Base-by-base conservation (phyloP, 1,140 invertebrate genomes). In the Neodiprion pinetum region DNA sequence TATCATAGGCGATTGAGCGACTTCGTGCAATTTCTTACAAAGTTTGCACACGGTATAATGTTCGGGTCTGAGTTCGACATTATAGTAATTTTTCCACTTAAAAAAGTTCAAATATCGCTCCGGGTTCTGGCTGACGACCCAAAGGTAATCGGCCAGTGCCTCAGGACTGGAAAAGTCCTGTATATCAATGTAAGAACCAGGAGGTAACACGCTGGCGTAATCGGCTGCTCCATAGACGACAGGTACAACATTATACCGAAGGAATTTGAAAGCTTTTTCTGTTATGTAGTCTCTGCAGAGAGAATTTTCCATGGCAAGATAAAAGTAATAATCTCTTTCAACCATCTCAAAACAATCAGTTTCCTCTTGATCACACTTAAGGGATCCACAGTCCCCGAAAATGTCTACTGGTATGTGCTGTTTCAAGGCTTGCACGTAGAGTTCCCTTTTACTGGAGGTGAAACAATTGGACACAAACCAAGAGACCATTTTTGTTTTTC, bases 381-480 rank as follows among this genome's bases (percentile, higher is more conserved):
- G 47, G 5, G 75, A 73, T 12, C 89, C 89, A 85, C 93, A 95
- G 0, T 76, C 77, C 11, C 94, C 94, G 79, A 90, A 94, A 9
- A 93, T 88, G 82, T 94, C 92, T 0, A 94, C 86, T 2, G 82
- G 67, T 67, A 94, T 88, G 75, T 89, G 84, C 69, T 89, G 82
- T 67, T 86, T 75, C 4, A 94, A 80, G 75, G 91, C 78, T 17
- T 80, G 75, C 0, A 89, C 91, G 77, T 90, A 92, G 0, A 82
- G 53, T 77, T 91, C 84, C 47, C 93, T 79, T 4, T 83, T 82
- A 75, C 90, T 91, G 7, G 73, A 75, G 0, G 90, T 84, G 9
- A 79, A 70, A 79, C 93, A 94, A 78, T 93, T 91, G 40, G 90
- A 91, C 0, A 92, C 91, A 71, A 93, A 88, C 91, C 91, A 92